phyloP scores from a whole-genome alignment of 2,797 vertebrate genomes.

The Gastrophryne carolinensis region DNA sequence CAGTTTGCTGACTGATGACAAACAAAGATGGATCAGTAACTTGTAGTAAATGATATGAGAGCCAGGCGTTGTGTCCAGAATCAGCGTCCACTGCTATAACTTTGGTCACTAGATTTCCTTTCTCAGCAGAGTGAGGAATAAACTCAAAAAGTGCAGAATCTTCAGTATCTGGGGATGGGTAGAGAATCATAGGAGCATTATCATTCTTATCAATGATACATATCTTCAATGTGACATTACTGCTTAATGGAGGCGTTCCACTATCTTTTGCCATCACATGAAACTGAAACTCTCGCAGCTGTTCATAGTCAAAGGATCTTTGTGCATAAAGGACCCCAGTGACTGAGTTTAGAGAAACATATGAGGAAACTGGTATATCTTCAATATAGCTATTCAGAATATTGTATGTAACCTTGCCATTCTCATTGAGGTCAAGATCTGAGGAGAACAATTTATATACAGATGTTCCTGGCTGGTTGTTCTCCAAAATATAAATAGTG shows the following conservation, averaged over 20 bases:
- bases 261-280: slow-evolving; percentile 33
- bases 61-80: slow-evolving; percentile 69
- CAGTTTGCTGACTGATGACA: slow-evolving; percentile 59
- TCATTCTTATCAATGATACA: slow-evolving; percentile 83
- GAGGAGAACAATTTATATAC: slow-evolving; percentile 69
- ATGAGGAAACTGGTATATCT: slow-evolving; percentile 60
- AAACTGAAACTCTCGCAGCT: slow-evolving; percentile 29
- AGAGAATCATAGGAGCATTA: slow-evolving; percentile 76
- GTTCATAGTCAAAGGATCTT: slow-evolving; percentile 38
- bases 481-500: slow-evolving; percentile 61
- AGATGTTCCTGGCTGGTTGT: slow-evolving; percentile 61
- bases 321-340: slow-evolving; percentile 62
- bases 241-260: slow-evolving; percentile 60
- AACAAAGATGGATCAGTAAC: slow-evolving; percentile 55
- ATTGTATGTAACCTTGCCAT: slow-evolving; percentile 67
- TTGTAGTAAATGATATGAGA: slow-evolving; percentile 62
- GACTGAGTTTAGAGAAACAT: slow-evolving; percentile 69
- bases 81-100: slow-evolving; percentile 72
- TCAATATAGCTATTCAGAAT: slow-evolving; percentile 58
- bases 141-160: slow-evolving; percentile 54
- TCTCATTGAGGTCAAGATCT: slow-evolving; percentile 72
- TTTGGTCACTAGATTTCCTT: slow-evolving; percentile 75
- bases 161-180: slow-evolving; percentile 73
- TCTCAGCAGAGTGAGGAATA: slow-evolving; percentile 74
- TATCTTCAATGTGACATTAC: slow-evolving; percentile 65